These are phyloP conservation scores for Folsomia manolachei DNA, from an alignment of 2,888 invertebrate species.

Conservation along the genomic window DNA sequence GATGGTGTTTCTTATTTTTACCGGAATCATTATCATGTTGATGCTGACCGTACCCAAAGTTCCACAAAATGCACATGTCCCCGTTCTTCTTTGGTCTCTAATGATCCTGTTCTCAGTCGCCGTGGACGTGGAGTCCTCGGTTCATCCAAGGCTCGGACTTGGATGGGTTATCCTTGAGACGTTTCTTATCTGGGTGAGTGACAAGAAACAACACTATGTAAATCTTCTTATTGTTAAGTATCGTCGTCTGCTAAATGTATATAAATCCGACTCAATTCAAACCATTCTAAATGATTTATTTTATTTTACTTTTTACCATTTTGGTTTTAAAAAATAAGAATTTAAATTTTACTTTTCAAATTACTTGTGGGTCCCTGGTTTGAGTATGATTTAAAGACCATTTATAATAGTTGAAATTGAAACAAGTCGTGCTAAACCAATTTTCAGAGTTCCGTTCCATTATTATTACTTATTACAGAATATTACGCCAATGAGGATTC, in stretches of 20 bases:
- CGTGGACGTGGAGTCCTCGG: slow-evolving; percentile 56
- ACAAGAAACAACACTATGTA: too few relatives aligned
- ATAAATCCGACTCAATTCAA: too few relatives aligned
- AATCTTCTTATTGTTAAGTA: not conserved
- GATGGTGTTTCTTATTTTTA: slow-evolving; percentile 31
- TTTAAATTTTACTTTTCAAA: too few relatives aligned
- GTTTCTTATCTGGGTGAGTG: slow-evolving; percentile 67
- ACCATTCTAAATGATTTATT: too few relatives aligned
- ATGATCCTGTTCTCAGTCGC: slow-evolving; percentile 45
- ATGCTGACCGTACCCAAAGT: slow-evolving; percentile 43
- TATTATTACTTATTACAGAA: too few relatives aligned
- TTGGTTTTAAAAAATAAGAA: too few relatives aligned
- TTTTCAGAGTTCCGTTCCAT: too few relatives aligned
- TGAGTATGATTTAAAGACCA: too few relatives aligned
- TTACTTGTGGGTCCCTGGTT: too few relatives aligned
- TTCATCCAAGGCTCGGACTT: slow-evolving; percentile 61
- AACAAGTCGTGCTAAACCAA: too few relatives aligned
- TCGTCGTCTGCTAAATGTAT: not conserved
- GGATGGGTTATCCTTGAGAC: slow-evolving; percentile 71
- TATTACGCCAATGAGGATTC: slow-evolving; percentile 67
- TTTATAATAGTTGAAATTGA: too few relatives aligned
- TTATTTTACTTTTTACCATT: too few relatives aligned
- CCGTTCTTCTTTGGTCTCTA: slow-evolving; percentile 47
- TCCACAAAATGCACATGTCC: slow-evolving; percentile 47
- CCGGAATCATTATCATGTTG: slow-evolving; percentile 38